Base-by-base conservation (phyloP, 2,797 vertebrate genomes). In the Coregonus sp. region DNA sequence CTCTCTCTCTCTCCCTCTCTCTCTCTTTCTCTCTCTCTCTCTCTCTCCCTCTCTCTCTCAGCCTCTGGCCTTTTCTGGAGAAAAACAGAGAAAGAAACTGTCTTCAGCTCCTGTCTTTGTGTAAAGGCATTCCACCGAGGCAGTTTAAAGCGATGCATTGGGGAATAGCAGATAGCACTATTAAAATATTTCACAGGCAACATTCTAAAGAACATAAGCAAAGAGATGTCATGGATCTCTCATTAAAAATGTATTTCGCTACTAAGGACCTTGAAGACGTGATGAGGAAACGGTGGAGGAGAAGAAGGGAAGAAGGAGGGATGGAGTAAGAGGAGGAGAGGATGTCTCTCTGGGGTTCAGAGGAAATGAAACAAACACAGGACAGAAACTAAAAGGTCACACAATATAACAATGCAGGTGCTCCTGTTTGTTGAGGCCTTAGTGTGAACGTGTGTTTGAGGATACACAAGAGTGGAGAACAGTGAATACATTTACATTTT, bases 151-250 rank as follows among this genome's bases (percentile, higher is more conserved):
- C 54, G 37, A 59, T 33, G 74, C 18, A 69, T 1, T 52, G 37
- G 70, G 56, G 61, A 63, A 65, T 25, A 66, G 72, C 73, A 25
- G 59, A 63, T 3, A 29, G 72, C 35, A 25, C 78, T 37, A 52
- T 4, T 63, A 70, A 70, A 84, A 84, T 80, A 76, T 76, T 82
- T 79, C 68, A 79, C 31, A 79, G 50, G 20, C 16, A 79, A 75
- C 59, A 74, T 76, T 70, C 72, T 70, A 75, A 72, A 78, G 52
- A 70, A 50, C 29, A 29, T 18, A 54, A 73, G 35, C 54, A 70
- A 61, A 75, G 71, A 59, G 73, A 75, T 69, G 70, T 63, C 35
- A 72, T 72, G 74, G 76, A 15, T 65, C 65, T n/a, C 29, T 78
- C 69, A 75, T 69, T 47, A 74, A 31, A 35, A 74, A 84, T 56